Evolutionary conservation across 2,888 invertebrate species (phyloP), one percentile per base, ranked within the genome.

Genomic region (Trachelus iudaicus): DNA sequence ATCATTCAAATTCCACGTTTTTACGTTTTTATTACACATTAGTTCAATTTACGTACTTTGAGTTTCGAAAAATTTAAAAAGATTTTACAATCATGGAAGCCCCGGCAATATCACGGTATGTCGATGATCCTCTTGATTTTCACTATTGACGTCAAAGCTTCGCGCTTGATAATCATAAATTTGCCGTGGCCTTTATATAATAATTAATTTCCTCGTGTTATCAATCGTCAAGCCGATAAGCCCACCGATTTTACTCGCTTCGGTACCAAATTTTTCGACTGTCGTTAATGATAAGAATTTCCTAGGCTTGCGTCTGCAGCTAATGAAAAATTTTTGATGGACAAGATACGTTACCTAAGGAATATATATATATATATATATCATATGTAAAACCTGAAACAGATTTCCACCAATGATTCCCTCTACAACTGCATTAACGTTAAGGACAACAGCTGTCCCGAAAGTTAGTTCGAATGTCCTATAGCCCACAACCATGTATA

Each of bases 141-240:
- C 23, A 15, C 75, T 33, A 79, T 79, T 80, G 80, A 80, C 80
- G 80, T 80, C 80, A 80, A 76, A 76, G 68, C 75, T 15, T 30
- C 73, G 73, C 82, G 76, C 75, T 71, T 78, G 76, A 77, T 77
- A 75, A 77, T 69, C 75, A 13, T 75, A 77, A 77, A 77, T 77
- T 75, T 75, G 35, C 73, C 73, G 15, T 35, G 69, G 34, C 75
- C 80, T 85, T 85, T 85, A 79, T 83, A 85, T 80, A 81, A 80
- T 80, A 86, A 82, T 86, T 84, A 85, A 83, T 82, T 84, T 82
- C 81, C 75, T 69, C 76, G 15, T 83, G 84, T 85, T 84, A 85
- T 85, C 85, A 83, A 79, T 80, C 77, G 73, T 23, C 30, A 56
- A 76, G 69, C 73, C 77, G 81, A 82, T 79, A 80, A 40, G 78